Evolutionary conservation across 2,797 vertebrate genomes (phyloP), one percentile per base, ranked within the genome.

Genomic region (Sebastiscus albofasciatus): DNA sequence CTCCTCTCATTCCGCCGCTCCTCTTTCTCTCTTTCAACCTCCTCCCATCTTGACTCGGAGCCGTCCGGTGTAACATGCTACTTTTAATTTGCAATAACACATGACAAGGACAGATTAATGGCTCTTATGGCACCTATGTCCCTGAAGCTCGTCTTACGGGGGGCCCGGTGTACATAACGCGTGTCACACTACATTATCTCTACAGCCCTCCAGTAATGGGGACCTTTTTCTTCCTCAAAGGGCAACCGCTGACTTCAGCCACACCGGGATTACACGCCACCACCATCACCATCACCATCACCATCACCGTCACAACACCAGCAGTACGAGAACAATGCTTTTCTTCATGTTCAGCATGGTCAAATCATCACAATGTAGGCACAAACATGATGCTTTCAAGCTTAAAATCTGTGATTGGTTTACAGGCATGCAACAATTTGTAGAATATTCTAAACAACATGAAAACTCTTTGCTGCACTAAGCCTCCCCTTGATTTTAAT

Each of bases 51-150:
- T 95, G 95, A 92, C 92, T 94, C 89, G 90, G 94, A 97, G 96
- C 95, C 92, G 93, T 94, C 95, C 94, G 94, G 95, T 96, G 95
- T 96, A 97, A 97, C 97, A 97, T 95, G 96, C 96, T 97, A 97
- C 97, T 98, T 97, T 97, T 97, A 98, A 99, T 98, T 98, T 97
- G 97, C 96, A 97, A 94, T 96, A 97, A 97, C 97, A 96, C 96
- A 96, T 96, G 96, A 96, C 96, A 96, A 95, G 96, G 95, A 94
- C 96, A 97, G 95, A 94, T 96, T 95, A 97, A 96, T 95, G 96
- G 96, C 95, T 96, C 96, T 96, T 94, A 96, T 94, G 94, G 96
- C 96, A 96, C 95, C 96, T 94, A 94, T 95, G 95, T 95, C 95
- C 95, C 94, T 95, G 92, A 94, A 94, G 93, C 92, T 92, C 91